Conservation (phyloP, 2,797 vertebrate genomes). For the Craterocephalus amniculus region DNA sequence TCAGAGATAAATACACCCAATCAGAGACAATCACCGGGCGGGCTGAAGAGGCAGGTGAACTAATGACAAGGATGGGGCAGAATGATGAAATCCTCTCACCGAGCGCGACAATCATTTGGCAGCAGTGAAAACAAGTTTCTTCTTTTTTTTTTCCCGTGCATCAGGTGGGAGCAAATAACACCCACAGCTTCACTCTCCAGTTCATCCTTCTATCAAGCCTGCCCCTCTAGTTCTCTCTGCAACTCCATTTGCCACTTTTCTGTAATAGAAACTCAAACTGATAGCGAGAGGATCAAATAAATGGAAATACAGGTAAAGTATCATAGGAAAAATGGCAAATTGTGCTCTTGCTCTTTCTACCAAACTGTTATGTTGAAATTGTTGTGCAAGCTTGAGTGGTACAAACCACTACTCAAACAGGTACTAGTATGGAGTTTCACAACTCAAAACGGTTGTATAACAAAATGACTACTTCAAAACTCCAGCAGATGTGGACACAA, state of each 20-base stretch:
- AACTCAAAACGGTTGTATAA: conserved; percentile 1
- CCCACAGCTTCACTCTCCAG: conserved; percentile 45
- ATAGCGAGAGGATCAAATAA: conserved; percentile 40
- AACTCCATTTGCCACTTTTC: conserved; percentile 59
- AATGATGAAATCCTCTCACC: conserved; percentile 61
- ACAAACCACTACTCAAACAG: conserved; percentile 1
- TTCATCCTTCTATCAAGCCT: conserved; percentile 40
- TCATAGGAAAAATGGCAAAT: conserved; percentile 13
- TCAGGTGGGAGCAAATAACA: conserved; percentile 69
- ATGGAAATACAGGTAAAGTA: conserved; percentile 54
- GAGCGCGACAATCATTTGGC: conserved; percentile 64
- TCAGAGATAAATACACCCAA: conserved; percentile 77
- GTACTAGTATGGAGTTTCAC: not conserved
- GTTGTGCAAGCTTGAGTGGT: conserved; percentile 5
- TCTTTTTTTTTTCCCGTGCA: conserved; percentile 54
- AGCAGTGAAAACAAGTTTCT: conserved; percentile 64
- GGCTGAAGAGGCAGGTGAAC: conserved; percentile 78
- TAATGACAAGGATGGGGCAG: conserved; percentile 70
- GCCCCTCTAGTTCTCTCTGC: conserved; percentile 33
- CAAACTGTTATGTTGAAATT: conserved; percentile 16
- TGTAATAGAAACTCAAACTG: conserved; percentile 51
- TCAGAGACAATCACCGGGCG: conserved; percentile 74
- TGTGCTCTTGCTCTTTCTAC: conserved; percentile 11
- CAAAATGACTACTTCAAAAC: conserved; percentile 6
- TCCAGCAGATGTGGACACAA: no score